Evolutionary conservation across 2,888 invertebrate species (phyloP).

Genomic region (Nemoura dubitans): DNA sequence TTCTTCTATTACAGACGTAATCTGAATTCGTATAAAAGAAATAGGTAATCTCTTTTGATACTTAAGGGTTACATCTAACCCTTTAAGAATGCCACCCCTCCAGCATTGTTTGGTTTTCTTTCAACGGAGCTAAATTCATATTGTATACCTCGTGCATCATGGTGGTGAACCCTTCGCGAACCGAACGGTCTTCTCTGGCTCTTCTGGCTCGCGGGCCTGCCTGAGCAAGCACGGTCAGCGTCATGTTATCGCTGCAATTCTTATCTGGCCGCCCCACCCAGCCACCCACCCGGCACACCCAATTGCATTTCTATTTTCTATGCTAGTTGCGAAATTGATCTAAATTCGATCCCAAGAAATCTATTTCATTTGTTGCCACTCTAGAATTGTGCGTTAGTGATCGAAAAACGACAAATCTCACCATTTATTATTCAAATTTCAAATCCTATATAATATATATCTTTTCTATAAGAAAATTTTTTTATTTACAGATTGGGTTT

Average conservation of each 20-base stretch:
- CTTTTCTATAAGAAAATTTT: too few relatives aligned
- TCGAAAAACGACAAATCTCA: neutral
- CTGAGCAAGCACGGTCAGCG: too few relatives aligned
- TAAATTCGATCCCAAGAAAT: neutral
- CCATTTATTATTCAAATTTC: constrained; percentile 8
- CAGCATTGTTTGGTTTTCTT: constrained; percentile 32
- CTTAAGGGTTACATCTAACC: constrained; percentile 45
- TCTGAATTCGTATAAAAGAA: constrained; percentile 38
- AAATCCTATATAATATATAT: constrained; percentile 20
- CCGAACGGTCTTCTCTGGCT: too few relatives aligned
- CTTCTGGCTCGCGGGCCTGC: neutral
- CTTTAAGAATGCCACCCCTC: constrained; percentile 41
- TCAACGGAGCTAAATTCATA: neutral
- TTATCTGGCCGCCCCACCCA: too few relatives aligned
- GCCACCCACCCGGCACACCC: too few relatives aligned
- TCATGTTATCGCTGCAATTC: too few relatives aligned
- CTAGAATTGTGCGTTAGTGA: neutral
- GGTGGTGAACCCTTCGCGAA: too few relatives aligned
- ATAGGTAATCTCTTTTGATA: constrained; percentile 36
- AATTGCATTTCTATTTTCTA: neutral
- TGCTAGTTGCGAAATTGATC: neutral
- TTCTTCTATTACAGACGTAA: constrained; percentile 34
- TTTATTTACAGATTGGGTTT: constrained; percentile 48
- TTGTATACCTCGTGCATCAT: neutral
- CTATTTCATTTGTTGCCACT: neutral